These are phyloP conservation scores for Eumaeus atala DNA, from an alignment of 1,140 invertebrate genomes.

Conservation along the genomic window DNA sequence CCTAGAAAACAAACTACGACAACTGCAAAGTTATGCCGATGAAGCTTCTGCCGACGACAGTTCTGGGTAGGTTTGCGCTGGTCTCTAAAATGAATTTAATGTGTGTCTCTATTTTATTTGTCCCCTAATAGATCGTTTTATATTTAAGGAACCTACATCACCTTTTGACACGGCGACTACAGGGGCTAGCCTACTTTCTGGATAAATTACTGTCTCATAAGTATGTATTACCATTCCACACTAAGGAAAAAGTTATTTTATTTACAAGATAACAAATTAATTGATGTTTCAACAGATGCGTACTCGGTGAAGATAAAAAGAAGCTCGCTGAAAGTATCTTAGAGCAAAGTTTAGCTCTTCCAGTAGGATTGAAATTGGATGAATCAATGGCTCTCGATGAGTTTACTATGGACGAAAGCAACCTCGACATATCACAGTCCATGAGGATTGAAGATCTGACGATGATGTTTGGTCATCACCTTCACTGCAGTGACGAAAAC, in stretches of 20 bases:
- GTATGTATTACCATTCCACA: constrained; percentile 36
- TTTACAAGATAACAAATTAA: constrained; percentile 2
- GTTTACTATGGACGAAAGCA: constrained; percentile 62
- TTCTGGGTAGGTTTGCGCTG: constrained; percentile 33
- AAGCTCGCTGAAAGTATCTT: constrained; percentile 68
- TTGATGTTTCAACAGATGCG: constrained; percentile 47
- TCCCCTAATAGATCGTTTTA: constrained; percentile 4
- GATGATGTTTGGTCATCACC: constrained; percentile 67
- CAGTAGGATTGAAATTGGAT: constrained; percentile 63
- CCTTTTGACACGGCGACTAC: constrained; percentile 77
- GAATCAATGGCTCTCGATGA: constrained; percentile 62
- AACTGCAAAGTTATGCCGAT: constrained; percentile 51
- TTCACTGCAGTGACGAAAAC: constrained; percentile 45
- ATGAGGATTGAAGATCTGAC: constrained; percentile 67
- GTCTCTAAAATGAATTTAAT: too few relatives aligned
- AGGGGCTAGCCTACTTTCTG: constrained; percentile 82
- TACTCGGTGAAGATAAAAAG: constrained; percentile 68
- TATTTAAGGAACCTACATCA: constrained; percentile 67
- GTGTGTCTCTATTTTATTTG: too few relatives aligned
- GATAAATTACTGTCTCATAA: constrained; percentile 81
- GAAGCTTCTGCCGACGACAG: constrained; percentile 36
- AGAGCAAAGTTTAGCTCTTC: constrained; percentile 68
- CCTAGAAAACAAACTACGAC: constrained; percentile 53
- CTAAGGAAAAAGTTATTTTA: neutral
- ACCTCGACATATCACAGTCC: constrained; percentile 59